A percentile compares a stretch with the other conserved stretches of the same genome.
Conservation (phyloP, 1,140 invertebrate species). For the Drosophila malerkotliana region DNA sequence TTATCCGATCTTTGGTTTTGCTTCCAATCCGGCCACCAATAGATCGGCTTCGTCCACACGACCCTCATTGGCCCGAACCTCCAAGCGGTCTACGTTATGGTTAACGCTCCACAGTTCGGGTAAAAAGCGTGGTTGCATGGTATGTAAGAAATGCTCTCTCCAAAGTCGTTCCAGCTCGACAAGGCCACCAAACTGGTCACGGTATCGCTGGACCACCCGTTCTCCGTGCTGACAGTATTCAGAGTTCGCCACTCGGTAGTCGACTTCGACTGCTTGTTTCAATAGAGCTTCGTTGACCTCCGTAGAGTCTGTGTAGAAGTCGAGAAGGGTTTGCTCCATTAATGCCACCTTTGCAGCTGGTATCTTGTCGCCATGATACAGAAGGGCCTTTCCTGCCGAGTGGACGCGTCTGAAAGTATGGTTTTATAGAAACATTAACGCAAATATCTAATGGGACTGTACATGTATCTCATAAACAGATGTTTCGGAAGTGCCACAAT, state of each 20-base stretch:
- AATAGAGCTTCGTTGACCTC: conserved; percentile 85
- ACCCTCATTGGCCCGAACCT: conserved; percentile 85
- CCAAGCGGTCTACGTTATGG: conserved; percentile 87
- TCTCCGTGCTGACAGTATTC: conserved; percentile 87
- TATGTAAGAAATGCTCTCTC: conserved; percentile 90
- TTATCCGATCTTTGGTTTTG: conserved; percentile 18
- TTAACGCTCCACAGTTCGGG: conserved; percentile 91
- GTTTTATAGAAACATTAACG: background rate
- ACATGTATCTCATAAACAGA: background rate
- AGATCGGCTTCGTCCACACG: conserved; percentile 84
- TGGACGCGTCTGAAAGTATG: conserved; percentile 85
- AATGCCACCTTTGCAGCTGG: conserved; percentile 85
- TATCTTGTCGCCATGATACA: conserved; percentile 84
- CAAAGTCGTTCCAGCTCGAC: conserved; percentile 89
- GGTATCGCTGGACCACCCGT: conserved; percentile 88
- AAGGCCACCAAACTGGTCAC: conserved; percentile 86
- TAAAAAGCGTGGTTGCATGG: conserved; percentile 90
- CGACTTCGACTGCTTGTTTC: conserved; percentile 82
- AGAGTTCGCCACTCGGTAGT: conserved; percentile 84
- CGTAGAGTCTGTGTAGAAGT: conserved; percentile 83
- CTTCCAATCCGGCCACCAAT: conserved; percentile 80
- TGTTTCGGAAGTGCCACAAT: background rate
- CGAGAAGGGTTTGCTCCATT: conserved; percentile 84
- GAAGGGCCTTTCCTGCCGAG: conserved; percentile 88
- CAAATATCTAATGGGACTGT: background rate